Base-by-base conservation (phyloP, 2,888 invertebrate species). In the Erebia epiphron region DNA sequence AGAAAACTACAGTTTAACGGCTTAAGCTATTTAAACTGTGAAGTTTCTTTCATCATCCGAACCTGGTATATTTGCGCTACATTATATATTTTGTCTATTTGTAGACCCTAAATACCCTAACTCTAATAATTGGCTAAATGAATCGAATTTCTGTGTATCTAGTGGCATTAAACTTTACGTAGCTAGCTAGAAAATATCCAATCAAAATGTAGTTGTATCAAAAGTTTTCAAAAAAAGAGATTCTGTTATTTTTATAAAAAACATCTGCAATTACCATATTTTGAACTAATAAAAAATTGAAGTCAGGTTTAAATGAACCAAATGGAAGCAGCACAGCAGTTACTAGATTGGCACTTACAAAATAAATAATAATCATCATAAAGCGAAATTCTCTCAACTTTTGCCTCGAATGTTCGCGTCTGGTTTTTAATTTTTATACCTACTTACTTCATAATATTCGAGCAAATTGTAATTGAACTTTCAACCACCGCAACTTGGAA, bases 41-140 rank as follows among this genome's bases (percentile, higher is more conserved):
- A 63, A 46, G 21, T 63, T 63, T 49, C 63, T 63, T 57, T 57
- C 16, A 16, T 43, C 43, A 46, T 61, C 5, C 61, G 61, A 46
- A 61, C 41, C n/a, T n/a, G n/a, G 43, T 43, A 35, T 16, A 43
- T 61, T 61, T 43, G 16, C 16, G 61, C 61, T 46, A 41, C 7
- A 11, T 43, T 18, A 18, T 60, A 9, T n/a, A n/a, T n/a, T 18
- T 60, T 16, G n/a, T 41, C 60, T 61, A 61, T 61, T 61, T 61
- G 11, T 18, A 43, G 11, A 43, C 18, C 43, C 7, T 21, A 21
- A 3, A 10, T 13, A 26, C 7, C 4, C 11, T 14, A 14, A 49
- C 49, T 11, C 13, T 14, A 10, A 49, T 49, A 10, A 1, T 43
- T 26, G 26, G 26, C 26, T 26, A 26, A 43, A 1, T 10, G 8